These are phyloP conservation scores for Pteropus rufus DNA, from an alignment of 2,797 vertebrate genomes.

Conservation along the genomic window DNA sequence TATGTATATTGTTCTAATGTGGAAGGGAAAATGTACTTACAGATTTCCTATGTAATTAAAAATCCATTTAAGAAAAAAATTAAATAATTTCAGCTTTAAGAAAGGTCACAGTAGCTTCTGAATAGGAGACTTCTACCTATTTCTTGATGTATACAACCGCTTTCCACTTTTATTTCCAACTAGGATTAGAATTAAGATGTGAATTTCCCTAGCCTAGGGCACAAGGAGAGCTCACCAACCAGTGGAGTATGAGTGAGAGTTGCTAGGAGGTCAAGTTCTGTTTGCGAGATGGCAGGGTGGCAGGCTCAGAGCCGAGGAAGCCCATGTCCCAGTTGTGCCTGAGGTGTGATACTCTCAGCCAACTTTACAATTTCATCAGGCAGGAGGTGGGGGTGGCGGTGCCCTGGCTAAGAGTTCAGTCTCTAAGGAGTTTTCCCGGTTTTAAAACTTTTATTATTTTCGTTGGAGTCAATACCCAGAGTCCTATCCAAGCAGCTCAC, in stretches of 20 bases:
- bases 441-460: background rate
- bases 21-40: background rate
- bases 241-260: background rate
- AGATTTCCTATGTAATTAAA: background rate
- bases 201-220: background rate
- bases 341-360: background rate
- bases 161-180: background rate
- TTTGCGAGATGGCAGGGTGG: background rate
- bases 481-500: background rate
- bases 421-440: background rate
- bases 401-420: background rate
- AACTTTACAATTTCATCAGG: background rate
- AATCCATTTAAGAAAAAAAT: background rate
- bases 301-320: background rate
- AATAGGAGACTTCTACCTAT: background rate
- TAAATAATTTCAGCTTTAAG: background rate
- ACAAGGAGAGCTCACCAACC: background rate
- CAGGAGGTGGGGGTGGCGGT: no score
- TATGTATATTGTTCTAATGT: background rate
- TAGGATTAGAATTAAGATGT: background rate
- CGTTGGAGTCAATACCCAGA: background rate
- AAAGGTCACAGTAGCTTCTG: background rate
- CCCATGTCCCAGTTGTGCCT: background rate
- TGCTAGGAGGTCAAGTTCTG: background rate
- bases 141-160: background rate